A percentile compares a stretch with the other conserved stretches of the same genome.
phyloP scores from a whole-genome alignment of 2,113 vertebrate species.

The Perca schrenkii region DNA sequence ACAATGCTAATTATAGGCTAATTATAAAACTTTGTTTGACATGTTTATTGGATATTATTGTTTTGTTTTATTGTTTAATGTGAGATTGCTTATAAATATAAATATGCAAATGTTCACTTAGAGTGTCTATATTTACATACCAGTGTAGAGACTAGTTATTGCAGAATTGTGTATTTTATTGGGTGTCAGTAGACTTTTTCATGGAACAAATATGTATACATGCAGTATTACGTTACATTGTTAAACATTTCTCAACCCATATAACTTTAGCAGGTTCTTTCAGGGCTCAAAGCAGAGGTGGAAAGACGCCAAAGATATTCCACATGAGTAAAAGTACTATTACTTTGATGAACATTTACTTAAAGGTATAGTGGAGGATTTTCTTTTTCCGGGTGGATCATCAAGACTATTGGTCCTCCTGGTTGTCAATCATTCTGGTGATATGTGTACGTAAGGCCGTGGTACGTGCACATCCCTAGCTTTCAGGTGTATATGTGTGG shows the following conservation, averaged over 20 bases:
- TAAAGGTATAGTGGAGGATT: too few species aligned
- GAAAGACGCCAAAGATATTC: too few species aligned
- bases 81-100: background rate
- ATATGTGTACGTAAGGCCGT: too few species aligned
- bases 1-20: conserved; percentile 1
- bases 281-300: background rate
- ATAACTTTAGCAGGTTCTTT: background rate
- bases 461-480: too few species aligned
- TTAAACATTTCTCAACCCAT: background rate
- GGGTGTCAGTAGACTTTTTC: background rate
- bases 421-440: too few species aligned
- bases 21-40: too few species aligned
- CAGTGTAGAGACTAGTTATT: background rate
- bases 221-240: background rate
- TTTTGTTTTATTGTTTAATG: background rate
- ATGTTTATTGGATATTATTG: too few species aligned
- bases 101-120: background rate
- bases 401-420: too few species aligned
- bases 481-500: too few species aligned
- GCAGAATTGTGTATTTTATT: background rate
- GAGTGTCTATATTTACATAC: background rate
- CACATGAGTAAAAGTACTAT: too few species aligned
- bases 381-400: too few species aligned
- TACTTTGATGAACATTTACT: too few species aligned
- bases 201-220: background rate